Evolutionary conservation across 64 coral and sea anemone species (phyloP), one percentile per base, ranked within the genome.

Genomic region (Pocillopora verrucosa): DNA sequence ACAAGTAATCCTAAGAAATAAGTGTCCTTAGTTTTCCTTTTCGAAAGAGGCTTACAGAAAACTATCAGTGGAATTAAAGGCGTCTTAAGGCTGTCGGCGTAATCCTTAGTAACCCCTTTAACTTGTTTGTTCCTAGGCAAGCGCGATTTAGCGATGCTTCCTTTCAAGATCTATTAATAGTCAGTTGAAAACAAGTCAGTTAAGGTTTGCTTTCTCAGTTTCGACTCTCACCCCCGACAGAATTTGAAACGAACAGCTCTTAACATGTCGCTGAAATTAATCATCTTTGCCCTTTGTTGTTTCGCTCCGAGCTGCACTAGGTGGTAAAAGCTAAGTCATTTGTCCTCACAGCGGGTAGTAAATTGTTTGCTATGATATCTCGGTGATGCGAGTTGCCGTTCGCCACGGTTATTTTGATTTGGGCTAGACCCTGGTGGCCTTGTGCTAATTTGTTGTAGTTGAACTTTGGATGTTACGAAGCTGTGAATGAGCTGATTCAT

Each of bases 301-400:
- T 1, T 85, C 17, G 64, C 70, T 85, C 64, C 82, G 82, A 63
- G 36, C 61, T 72, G 38, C 41, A 22, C 65, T 81, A 37, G 60
- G n/a, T 85, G 45, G 64, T 65, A 72, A 37, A 72, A 24, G 16
- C 37, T 45, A 85, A 22, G 37, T n/a, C 65, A 56, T 85, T 85
- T 72, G 36, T 65, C 56, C 22, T 72, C 82, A 11, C 82, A 85
- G 82, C 82, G 22, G 69, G 82, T 85, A 25, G 82, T 58, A 68
- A 85, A 85, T 70, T 85, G 45, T 85, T 45, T 14, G 56, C 12
- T 36, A 36, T 65, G 61, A n/a, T 57, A 19, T 37, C 64, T 10
- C 82, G 22, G 72, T 72, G 65, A 57, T 20, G 36, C 17, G 11
- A 85, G 65, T 72, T 51, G 38, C 34, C 35, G 37, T 72, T 85